phyloP scores from a whole-genome alignment of 2,797 vertebrate species.

The Gymnoscopelus microlampas region DNA sequence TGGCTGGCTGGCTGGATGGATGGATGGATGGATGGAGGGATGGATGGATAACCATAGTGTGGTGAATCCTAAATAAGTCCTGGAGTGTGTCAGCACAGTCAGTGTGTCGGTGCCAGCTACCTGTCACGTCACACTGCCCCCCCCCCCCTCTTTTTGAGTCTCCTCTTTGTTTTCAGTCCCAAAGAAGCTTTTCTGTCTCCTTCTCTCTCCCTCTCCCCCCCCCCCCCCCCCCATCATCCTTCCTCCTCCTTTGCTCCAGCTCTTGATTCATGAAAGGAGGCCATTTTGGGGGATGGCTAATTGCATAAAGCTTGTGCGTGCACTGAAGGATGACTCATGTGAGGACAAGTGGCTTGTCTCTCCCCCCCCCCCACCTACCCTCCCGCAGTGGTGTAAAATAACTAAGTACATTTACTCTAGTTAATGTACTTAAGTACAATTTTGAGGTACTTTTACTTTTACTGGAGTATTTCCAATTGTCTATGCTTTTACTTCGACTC shows the following conservation, averaged over 20 bases:
- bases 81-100: slow-evolving; percentile 41
- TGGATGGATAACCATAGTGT: slow-evolving; percentile 56
- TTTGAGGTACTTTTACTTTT: too few relatives aligned
- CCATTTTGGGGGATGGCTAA: slow-evolving; percentile 41
- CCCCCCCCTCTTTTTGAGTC: neutral
- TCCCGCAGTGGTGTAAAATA: too few relatives aligned
- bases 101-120: slow-evolving; percentile 49
- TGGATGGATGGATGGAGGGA: neutral
- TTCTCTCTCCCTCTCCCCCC: neutral
- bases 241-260: neutral
- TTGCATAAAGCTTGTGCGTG: slow-evolving; percentile 32
- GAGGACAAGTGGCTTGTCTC: neutral
- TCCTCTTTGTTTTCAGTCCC: slow-evolving; percentile 29
- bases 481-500: too few relatives aligned
- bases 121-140: slow-evolving; percentile 41
- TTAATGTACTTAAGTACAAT: too few relatives aligned
- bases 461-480: too few relatives aligned
- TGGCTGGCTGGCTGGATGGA: too few relatives aligned
- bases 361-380: too few relatives aligned
- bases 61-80: slow-evolving; percentile 65
- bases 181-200: slow-evolving; percentile 9
- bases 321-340: slow-evolving; percentile 30
- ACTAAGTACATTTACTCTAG: too few relatives aligned
- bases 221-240: neutral
- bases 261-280: slow-evolving; percentile 53